These are phyloP conservation scores for Bombus confusus DNA, from an alignment of 1,140 invertebrate genomes.

Conservation along the genomic window DNA sequence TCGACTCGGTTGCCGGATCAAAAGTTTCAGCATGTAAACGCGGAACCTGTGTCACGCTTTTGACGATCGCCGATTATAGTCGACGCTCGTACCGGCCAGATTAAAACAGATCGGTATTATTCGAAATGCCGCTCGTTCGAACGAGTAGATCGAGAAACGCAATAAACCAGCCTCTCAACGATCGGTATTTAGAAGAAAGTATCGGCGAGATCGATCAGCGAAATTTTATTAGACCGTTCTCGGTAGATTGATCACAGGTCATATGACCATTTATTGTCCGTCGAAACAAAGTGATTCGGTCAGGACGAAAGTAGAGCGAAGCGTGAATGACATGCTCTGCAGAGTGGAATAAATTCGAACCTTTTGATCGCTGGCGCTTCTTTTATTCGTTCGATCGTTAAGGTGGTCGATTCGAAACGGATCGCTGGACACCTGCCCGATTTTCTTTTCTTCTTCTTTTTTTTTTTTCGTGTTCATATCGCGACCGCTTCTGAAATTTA, in stretches of 20 bases:
- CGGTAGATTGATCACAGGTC: conserved; percentile 58
- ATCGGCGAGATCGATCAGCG: neutral
- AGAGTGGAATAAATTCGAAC: conserved; percentile 64
- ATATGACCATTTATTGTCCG: conserved; percentile 51
- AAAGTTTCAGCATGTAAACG: too few species aligned
- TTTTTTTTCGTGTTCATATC: neutral
- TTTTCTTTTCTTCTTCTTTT: neutral
- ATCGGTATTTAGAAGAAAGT: too few species aligned
- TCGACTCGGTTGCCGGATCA: too few species aligned
- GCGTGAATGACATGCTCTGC: conserved; percentile 53
- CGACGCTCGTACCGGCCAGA: too few species aligned
- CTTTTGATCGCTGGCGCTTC: conserved; percentile 59
- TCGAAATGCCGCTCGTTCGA: too few species aligned
- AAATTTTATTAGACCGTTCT: conserved; percentile 51
- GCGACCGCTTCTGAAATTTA: neutral
- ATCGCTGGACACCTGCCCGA: conserved; percentile 3
- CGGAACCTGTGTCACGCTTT: too few species aligned
- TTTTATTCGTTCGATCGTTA: conserved; percentile 60
- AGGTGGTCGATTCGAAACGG: conserved; percentile 36
- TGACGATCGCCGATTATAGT: too few species aligned
- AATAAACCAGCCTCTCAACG: too few species aligned
- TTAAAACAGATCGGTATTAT: too few species aligned
- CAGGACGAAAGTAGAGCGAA: conserved; percentile 52
- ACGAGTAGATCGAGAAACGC: neutral
- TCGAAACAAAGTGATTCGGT: conserved; percentile 65